Percentiles rank a stretch among this genome's conserved stretches.
phyloP scores from a whole-genome alignment of 2,888 invertebrate species.

The Cephalotes varians region DNA sequence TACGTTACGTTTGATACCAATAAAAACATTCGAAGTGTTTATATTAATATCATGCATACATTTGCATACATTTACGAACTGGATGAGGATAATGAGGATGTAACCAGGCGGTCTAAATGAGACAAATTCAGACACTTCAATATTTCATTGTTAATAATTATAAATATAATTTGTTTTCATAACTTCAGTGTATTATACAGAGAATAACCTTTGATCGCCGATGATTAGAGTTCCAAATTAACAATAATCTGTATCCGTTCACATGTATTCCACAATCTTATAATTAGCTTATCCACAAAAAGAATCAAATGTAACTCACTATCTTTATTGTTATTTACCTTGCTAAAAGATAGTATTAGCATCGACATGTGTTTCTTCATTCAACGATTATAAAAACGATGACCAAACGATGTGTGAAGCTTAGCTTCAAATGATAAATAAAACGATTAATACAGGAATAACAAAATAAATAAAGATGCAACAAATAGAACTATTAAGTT shows the following conservation, averaged over 20 bases:
- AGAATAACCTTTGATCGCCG: conserved; percentile 75
- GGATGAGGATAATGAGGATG: neutral
- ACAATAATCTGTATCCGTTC: conserved; percentile 51
- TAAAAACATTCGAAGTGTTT: neutral
- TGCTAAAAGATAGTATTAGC: conserved; percentile 33
- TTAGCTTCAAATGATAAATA: conserved; percentile 58
- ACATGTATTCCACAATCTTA: conserved; percentile 43
- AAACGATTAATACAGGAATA: conserved; percentile 43
- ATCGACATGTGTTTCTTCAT: conserved; percentile 27
- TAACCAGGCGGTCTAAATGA: conserved; percentile 34
- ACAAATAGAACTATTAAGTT: conserved; percentile 48
- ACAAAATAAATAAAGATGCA: conserved; percentile 39
- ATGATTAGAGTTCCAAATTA: conserved; percentile 65
- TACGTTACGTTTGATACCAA: neutral
- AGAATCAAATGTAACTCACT: conserved; percentile 40
- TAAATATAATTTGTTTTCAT: conserved; percentile 83
- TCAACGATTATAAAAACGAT: conserved; percentile 61
- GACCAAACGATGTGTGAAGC: conserved; percentile 56
- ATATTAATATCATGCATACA: neutral
- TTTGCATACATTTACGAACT: neutral
- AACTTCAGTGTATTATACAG: conserved; percentile 82
- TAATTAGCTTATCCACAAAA: conserved; percentile 59
- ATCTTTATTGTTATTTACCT: conserved; percentile 33
- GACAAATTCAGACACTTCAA: conserved; percentile 53
- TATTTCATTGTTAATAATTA: conserved; percentile 78